phyloP scores from a whole-genome alignment of 2,797 vertebrate genomes.

The Graptemys geographica region DNA sequence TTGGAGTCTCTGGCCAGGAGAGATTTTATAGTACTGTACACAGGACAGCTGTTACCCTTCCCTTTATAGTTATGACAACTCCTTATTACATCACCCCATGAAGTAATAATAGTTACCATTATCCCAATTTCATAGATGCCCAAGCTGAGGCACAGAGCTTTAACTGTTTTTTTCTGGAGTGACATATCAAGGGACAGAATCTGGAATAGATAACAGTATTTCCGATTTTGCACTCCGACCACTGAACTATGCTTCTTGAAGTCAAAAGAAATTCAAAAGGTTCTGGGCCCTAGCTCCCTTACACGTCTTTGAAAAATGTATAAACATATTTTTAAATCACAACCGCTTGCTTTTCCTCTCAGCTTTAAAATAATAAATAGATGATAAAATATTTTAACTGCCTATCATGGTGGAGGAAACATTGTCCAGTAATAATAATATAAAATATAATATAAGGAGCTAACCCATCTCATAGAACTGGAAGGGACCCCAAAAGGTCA shows the following conservation, averaged over 20 bases:
- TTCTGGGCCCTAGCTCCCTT: slow-evolving; percentile 23
- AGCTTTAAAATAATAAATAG: slow-evolving; percentile 3
- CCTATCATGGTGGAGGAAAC: background rate
- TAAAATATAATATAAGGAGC: no score
- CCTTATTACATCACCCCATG: background rate
- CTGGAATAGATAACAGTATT: background rate
- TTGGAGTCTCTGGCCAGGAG: no score
- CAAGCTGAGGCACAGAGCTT: background rate
- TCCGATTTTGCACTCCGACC: background rate
- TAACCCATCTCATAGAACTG: no score
- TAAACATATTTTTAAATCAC: slow-evolving; percentile 27
- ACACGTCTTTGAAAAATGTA: slow-evolving; percentile 26
- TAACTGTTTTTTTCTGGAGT: background rate
- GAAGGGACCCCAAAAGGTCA: no score
- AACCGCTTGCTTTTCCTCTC: background rate
- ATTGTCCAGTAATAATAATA: background rate
- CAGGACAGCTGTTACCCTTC: no score
- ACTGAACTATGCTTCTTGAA: slow-evolving; percentile 36
- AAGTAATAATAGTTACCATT: slow-evolving; percentile 10
- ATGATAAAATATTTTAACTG: background rate
- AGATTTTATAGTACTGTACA: no score
- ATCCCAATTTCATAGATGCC: background rate
- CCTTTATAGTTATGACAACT: background rate
- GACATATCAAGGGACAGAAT: background rate
- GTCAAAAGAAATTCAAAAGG: slow-evolving; percentile 36